These are phyloP conservation scores for Rhagophthalmus giganteus DNA, from an alignment of 2,888 invertebrate species.

Conservation along the genomic window DNA sequence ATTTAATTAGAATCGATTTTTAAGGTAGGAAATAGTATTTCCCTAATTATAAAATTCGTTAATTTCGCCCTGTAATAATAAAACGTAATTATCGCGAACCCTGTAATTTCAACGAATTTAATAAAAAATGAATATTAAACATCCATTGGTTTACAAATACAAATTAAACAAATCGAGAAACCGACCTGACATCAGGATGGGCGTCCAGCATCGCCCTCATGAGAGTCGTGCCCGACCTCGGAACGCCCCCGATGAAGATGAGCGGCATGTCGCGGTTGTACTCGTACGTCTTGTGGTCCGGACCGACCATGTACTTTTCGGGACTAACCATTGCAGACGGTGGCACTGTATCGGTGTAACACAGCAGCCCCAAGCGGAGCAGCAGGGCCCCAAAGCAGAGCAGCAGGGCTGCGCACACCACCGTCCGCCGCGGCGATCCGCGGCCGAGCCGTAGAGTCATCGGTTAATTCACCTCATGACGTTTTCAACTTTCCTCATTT, in stretches of 20 bases:
- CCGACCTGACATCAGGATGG: constrained; percentile 89
- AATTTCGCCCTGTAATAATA: no score
- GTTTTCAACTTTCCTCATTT: neutral
- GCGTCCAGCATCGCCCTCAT: constrained; percentile 98
- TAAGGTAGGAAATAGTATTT: no score
- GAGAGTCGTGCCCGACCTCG: constrained; percentile 94
- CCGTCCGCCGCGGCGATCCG: constrained; percentile 51
- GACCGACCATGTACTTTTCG: constrained; percentile 66
- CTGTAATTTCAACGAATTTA: no score
- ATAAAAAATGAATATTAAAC: no score
- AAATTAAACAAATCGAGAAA: no score
- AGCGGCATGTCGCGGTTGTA: constrained; percentile 90
- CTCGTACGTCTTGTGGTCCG: constrained; percentile 67
- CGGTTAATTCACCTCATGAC: constrained; percentile 24
- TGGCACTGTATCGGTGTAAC: constrained; percentile 41
- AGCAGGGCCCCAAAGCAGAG: constrained; percentile 52
- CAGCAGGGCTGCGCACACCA: constrained; percentile 52
- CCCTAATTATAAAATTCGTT: no score
- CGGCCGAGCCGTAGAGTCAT: constrained; percentile 54
- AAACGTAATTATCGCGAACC: no score
- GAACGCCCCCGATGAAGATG: constrained; percentile 97
- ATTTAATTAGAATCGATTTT: no score
- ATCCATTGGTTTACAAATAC: no score
- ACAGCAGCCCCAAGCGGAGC: constrained; percentile 55
- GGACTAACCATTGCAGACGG: constrained; percentile 43